Base-by-base conservation (phyloP, 2,888 invertebrate species). In the Polyommatus iphigenia region DNA sequence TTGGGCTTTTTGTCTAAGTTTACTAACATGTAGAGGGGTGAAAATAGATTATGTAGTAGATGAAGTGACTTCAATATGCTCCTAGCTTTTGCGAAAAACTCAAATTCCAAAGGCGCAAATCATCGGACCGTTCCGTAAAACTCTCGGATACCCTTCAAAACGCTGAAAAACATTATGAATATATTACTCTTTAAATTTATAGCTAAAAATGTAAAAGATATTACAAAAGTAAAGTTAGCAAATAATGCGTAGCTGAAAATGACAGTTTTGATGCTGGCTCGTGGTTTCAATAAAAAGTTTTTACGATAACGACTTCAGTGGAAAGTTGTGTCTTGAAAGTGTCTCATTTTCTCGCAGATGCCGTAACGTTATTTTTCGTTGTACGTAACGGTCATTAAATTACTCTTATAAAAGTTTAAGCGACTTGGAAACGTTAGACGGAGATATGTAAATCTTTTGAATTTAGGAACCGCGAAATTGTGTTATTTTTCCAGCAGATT, bases 241-340 rank as follows among this genome's bases (percentile, higher is more conserved):
- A 79, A 79, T 78, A 79, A 78, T 78, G 77, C 72, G 46, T 77
- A 78, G 77, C 73, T 79, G 79, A 18, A 71, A 78, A 78, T 78
- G 79, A 81, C 79, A 78, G 78, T 78, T 71, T 81, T 81, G 78
- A 81, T 80, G 79, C 81, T 77, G 80, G 77, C 80, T 76, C 80
- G 79, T 81, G 80, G 81, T 81, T 83, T 83, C 82, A 81, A 80
- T 81, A 81, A 83, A 83, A 85, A 84, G 78, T 85, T 84, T 83
- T 79, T 80, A 73, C 80, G 81, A 83, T 54, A 75, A 75, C 75
- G 75, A 83, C 82, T 82, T 78, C 78, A 83, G 84, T 85, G 85
- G 86, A 85, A 85, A 83, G 80, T 84, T 41, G 41, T 82, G 79
- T 78, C 81, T 79, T 79, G 50, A 50, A 50, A 73, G 75, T 54